These are phyloP conservation scores for Andrena bucephala DNA, from an alignment of 2,888 invertebrate species.

Conservation along the genomic window DNA sequence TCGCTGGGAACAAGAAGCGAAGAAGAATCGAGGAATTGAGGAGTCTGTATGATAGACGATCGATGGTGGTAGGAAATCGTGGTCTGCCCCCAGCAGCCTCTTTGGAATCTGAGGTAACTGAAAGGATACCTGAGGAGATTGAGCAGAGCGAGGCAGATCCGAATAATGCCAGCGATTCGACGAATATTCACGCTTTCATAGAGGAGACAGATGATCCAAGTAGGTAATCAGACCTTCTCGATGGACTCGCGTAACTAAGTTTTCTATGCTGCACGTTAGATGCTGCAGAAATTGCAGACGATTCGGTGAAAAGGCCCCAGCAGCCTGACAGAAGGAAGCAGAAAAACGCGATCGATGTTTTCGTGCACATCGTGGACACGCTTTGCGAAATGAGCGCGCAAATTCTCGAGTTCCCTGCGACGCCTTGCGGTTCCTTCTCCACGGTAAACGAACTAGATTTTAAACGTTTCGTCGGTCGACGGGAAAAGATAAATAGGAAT, in stretches of 20 bases:
- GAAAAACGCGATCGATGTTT: constrained; percentile 37
- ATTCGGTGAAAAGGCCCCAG: background rate
- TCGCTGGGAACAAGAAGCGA: constrained; percentile 17
- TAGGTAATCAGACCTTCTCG: too few species aligned
- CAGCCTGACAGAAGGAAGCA: background rate
- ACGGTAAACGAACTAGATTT: constrained; percentile 17
- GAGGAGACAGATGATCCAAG: too few species aligned
- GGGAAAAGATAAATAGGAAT: background rate
- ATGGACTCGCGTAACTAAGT: background rate
- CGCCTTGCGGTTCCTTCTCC: constrained; percentile 61
- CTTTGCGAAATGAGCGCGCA: constrained; percentile 63
- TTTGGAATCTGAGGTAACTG: background rate
- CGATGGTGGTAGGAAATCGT: background rate
- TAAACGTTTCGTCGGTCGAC: too few species aligned
- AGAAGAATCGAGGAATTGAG: background rate
- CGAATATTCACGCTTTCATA: too few species aligned
- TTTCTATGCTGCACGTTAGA: background rate
- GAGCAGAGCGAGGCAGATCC: background rate
- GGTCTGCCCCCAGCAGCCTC: background rate
- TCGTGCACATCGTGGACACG: constrained; percentile 48
- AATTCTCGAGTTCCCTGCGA: constrained; percentile 56
- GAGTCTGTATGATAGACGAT: background rate
- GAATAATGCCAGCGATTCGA: background rate
- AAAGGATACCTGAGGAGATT: background rate
- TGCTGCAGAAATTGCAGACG: background rate